Evolutionary conservation across 2,797 vertebrate genomes (phyloP), one percentile per base, ranked within the genome.

Genomic region (Coregonus sp.): DNA sequence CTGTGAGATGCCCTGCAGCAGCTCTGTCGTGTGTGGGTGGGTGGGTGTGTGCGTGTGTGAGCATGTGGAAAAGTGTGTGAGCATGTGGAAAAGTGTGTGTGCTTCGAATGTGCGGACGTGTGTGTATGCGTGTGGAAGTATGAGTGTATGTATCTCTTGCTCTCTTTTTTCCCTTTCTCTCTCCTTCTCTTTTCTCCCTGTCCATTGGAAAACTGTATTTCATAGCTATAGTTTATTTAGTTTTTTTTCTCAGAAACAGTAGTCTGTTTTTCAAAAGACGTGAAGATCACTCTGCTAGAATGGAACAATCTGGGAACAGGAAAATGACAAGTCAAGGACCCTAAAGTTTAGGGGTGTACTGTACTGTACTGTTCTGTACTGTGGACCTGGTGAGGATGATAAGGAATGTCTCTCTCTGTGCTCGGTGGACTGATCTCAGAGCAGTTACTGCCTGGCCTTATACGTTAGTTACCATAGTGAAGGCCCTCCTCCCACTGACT

Each of bases 401-500:
- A 31, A 72, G 14, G 61, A 68, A 74, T 54, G 59, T 65, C 86
- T 89, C 86, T 89, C 86, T 77, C 59, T 25, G 59, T 20, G 56
- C n/a, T 63, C 25, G 20, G 59, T 25, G 59, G 59, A 63, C 59
- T 90, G 84, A 90, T 91, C 88, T 89, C 86, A 89, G 89, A 90
- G 84, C 88, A 88, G 88, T 83, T 82, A 84, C 86, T 88, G 89
- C 88, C 89, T 88, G 86, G 86, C 86, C 86, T 84, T 83, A 89
- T 89, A 83, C 84, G 82, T 82, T 84, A 86, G 90, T 91, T 91
- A 47, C 40, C 40, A 12, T 91, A 85, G 89, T 81, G 85, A 93
- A 88, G 33, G 84, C 83, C 89, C 81, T 84, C 85, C 59, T 66
- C 88, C 89, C 85, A 88, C 89, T 89, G 89, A 92, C 90, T 92